phyloP scores from a whole-genome alignment of 2,888 invertebrate species.

The Actias luna region DNA sequence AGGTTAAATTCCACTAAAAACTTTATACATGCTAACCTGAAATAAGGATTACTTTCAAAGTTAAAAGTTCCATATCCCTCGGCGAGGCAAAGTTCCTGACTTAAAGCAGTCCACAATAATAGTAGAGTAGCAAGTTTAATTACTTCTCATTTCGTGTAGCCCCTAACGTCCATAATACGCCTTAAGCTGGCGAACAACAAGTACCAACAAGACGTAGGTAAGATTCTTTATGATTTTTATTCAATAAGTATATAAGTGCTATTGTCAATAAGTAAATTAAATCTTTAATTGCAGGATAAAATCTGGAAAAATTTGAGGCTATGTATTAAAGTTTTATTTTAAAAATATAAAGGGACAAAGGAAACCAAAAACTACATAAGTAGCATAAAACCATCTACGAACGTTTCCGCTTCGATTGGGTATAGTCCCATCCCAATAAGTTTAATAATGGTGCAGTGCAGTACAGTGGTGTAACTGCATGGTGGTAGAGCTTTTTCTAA shows the following conservation, averaged over 20 bases:
- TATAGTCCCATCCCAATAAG: too few relatives aligned
- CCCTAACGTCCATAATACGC: slow-evolving; percentile 36
- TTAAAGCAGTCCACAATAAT: slow-evolving; percentile 63
- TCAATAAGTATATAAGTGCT: not conserved
- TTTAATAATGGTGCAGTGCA: too few relatives aligned
- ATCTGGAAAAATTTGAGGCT: too few relatives aligned
- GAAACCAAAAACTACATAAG: too few relatives aligned
- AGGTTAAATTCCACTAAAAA: slow-evolving; percentile 40
- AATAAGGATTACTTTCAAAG: slow-evolving; percentile 63
- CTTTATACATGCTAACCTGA: slow-evolving; percentile 48
- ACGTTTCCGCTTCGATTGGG: too few relatives aligned
- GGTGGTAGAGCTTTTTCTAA: too few relatives aligned
- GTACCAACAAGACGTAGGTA: not conserved
- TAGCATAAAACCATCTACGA: too few relatives aligned
- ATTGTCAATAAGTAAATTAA: too few relatives aligned
- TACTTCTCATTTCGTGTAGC: slow-evolving; percentile 63
- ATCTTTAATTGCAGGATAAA: too few relatives aligned
- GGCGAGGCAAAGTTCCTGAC: slow-evolving; percentile 65
- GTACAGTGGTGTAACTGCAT: too few relatives aligned
- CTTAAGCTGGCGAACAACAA: slow-evolving; percentile 20
- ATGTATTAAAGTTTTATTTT: too few relatives aligned
- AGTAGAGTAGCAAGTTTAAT: slow-evolving; percentile 76
- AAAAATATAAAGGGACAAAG: too few relatives aligned
- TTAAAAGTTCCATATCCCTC: slow-evolving; percentile 63
- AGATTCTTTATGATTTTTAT: not conserved